Evolutionary conservation across 30 jellyfish, hydroid and myxozoan genomes (phyloP).

Genomic region (Rhopilema esculentum): DNA sequence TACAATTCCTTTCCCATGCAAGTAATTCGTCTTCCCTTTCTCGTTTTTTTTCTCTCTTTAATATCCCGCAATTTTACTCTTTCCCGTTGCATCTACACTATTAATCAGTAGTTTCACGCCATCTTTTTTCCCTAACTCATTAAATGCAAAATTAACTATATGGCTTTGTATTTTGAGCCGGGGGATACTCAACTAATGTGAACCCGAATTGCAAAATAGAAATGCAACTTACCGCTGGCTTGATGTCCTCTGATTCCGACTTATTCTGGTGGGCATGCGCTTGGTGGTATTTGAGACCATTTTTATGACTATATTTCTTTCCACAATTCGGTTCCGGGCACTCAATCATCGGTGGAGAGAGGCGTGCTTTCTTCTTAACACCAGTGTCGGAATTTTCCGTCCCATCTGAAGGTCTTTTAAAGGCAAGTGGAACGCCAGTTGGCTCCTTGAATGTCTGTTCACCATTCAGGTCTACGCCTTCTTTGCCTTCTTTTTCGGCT

Average conservation of each 20-base stretch:
- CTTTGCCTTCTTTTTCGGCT: conserved; percentile 54
- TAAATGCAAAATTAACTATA: no score
- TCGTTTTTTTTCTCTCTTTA: no score
- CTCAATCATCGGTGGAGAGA: conserved; percentile 81
- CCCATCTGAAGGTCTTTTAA: conserved; percentile 64
- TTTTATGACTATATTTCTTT: conserved; percentile 79
- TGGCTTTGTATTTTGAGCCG: no score
- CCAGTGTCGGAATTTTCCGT: conserved; percentile 45
- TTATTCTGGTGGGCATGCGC: conserved; percentile 84
- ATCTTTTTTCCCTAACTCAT: no score
- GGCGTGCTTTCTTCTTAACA: conserved; percentile 49
- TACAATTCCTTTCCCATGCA: no score
- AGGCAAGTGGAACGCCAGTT: conserved; percentile 60
- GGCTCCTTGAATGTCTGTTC: conserved; percentile 72
- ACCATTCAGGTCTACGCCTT: conserved; percentile 22
- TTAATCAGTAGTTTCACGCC: no score
- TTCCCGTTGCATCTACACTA: no score
- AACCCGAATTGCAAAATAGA: no score
- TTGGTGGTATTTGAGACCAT: conserved; percentile 88
- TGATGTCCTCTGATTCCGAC: conserved; percentile 44
- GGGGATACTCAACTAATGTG: no score
- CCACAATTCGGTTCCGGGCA: conserved; percentile 97
- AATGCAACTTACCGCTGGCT: conserved; percentile 51
- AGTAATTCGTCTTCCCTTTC: no score
- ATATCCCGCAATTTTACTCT: no score